phyloP scores from a whole-genome alignment of 2,113 vertebrate species.

The Hydropotes inermis region DNA sequence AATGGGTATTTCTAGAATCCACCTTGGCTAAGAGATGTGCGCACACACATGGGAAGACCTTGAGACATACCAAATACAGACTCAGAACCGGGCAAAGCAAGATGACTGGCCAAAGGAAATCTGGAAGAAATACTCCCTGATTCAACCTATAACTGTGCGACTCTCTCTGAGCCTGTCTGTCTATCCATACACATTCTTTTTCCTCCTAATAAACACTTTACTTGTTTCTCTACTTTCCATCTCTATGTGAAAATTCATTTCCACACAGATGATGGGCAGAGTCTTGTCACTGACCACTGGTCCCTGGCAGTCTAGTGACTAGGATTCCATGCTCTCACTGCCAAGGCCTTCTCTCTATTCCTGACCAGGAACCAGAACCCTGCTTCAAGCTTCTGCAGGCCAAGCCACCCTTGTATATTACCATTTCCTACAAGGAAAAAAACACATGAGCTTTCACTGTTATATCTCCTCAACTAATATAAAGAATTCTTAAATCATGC shows the following conservation, averaged over 20 bases:
- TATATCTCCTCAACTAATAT: not conserved
- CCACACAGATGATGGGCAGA: not conserved
- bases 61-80: not conserved
- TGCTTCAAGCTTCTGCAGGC: not conserved
- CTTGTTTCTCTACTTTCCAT: not conserved
- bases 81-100: not conserved
- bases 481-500: not conserved
- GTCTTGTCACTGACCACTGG: not conserved
- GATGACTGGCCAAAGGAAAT: not conserved
- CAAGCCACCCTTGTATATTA: not conserved
- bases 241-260: not conserved
- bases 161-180: not conserved
- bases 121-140: not conserved
- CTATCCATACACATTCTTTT: not conserved
- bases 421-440: not conserved
- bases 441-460: not conserved
- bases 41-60: not conserved
- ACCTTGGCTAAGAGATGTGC: not conserved
- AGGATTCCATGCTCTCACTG: not conserved
- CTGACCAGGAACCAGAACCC: rapidly evolving
- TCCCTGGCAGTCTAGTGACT: not conserved
- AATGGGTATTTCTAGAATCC: not conserved
- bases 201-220: not conserved
- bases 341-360: not conserved
- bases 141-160: rapidly evolving